phyloP scores from a whole-genome alignment of 2,113 vertebrate genomes.

The Regulus satrapa region DNA sequence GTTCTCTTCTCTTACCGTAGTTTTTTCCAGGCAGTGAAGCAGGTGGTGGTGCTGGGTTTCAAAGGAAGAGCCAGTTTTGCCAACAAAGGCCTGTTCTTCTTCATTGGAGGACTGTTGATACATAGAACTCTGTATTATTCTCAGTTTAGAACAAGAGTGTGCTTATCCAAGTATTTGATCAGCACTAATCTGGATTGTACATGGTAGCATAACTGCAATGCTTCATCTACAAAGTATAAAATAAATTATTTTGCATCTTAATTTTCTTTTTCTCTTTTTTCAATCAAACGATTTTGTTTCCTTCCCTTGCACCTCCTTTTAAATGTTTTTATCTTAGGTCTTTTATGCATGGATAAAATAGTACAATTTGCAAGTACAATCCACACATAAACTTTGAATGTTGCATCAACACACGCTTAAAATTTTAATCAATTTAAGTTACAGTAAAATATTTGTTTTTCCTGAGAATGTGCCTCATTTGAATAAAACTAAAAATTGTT shows the following conservation, averaged over 20 bases:
- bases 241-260: not conserved
- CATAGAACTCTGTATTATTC: constrained; percentile 57
- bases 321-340: not conserved
- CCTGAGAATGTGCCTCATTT: not conserved
- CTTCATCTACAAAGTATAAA: not conserved
- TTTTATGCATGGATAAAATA: not conserved
- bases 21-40: constrained; percentile 95
- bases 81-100: constrained; percentile 87
- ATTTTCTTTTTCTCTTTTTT: not conserved
- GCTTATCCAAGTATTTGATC: constrained; percentile 15
- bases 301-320: not conserved
- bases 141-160: constrained; percentile 48
- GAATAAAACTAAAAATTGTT: not conserved
- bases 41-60: constrained; percentile 93
- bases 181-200: constrained; percentile 30
- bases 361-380: not conserved
- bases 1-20: constrained; percentile 83
- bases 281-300: not conserved
- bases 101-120: constrained; percentile 83
- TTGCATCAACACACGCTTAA: not conserved
- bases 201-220: not conserved
- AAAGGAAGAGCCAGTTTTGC: constrained; percentile 83
- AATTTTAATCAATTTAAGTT: not conserved
- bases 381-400: not conserved
- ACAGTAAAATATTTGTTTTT: not conserved